These are phyloP conservation scores for Elaphurus davidianus DNA, from an alignment of 2,113 vertebrate species.

Conservation along the genomic window DNA sequence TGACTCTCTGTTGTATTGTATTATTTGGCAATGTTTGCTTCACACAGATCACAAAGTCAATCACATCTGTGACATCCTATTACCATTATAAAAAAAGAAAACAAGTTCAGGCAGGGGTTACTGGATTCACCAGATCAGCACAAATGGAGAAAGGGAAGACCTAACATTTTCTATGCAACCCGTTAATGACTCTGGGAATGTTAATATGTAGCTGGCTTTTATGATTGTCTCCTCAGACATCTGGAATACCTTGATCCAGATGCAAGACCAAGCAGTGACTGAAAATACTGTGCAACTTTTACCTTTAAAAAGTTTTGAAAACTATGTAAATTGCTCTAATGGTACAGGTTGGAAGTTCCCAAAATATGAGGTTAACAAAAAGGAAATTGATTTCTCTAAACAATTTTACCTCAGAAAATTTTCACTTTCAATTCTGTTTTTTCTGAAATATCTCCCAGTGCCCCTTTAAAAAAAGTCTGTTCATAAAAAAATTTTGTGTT, in stretches of 20 bases:
- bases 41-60: neutral
- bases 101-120: neutral
- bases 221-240: neutral
- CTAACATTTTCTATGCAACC: neutral
- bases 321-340: neutral
- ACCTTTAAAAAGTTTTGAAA: neutral
- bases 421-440: slow-evolving; percentile 2
- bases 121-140: neutral
- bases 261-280: neutral
- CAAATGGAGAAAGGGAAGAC: neutral
- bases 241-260: neutral
- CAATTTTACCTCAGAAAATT: neutral
- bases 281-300: neutral
- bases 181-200: neutral
- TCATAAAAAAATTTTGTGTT: neutral
- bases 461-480: neutral
- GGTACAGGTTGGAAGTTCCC: neutral
- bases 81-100: neutral
- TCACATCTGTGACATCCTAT: neutral
- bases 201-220: neutral
- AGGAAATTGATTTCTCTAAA: neutral
- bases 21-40: neutral
- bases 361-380: slow-evolving; percentile 30
- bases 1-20: neutral
- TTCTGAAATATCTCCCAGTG: neutral